Evolutionary conservation across 2,888 invertebrate genomes (phyloP), one percentile per base, ranked within the genome.

Genomic region (Stramonita haemastoma): DNA sequence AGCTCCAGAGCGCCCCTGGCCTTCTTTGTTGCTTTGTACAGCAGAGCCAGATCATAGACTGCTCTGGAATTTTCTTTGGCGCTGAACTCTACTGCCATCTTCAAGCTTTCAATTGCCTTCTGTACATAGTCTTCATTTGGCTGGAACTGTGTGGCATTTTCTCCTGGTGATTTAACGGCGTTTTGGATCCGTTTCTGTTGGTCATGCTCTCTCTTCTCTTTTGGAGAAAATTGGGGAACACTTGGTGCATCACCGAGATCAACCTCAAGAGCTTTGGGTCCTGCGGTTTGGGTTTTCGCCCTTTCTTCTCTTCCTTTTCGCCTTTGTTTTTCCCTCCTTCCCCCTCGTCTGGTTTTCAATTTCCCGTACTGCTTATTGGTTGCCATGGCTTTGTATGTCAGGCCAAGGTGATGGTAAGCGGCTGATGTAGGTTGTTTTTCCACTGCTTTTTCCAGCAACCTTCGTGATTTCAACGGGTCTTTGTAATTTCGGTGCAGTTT

Each of bases 311-410:
- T 66, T 57, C 66, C 60, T 66, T 32, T 34, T 57, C 32, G 29
- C 34, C 86, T 17, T 66, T 66, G 11, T 66, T 86, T 86, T 15
- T 66, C 34, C 34, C 86, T 86, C 8, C 19, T 70, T 2, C 73
- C 73, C 1, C n/a, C 87, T 73, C 87, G 36, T n/a, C 46, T 87
- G 15, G 87, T 73, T 34, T 56, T 87, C 87, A 46, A n/a, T 73
- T 87, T 87, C 15, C 87, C 87, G 29, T 87, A 73, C 56, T 73
- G 34, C 17, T 19, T 0, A 46, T 73, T 34, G n/a, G 87, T 89
- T 4, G 89, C 89, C 26, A 89, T 29, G 11, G 89, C 89, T 56
- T 89, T 89, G 85, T 85, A 85, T 0, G 89, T 89, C 19, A 89
- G 77, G 13, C 89, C 89, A 6, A 89, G 26, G 70, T 89, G 89